Evolutionary conservation across 2,113 vertebrate genomes (phyloP).

Genomic region (Gymnobelideus leadbeateri): DNA sequence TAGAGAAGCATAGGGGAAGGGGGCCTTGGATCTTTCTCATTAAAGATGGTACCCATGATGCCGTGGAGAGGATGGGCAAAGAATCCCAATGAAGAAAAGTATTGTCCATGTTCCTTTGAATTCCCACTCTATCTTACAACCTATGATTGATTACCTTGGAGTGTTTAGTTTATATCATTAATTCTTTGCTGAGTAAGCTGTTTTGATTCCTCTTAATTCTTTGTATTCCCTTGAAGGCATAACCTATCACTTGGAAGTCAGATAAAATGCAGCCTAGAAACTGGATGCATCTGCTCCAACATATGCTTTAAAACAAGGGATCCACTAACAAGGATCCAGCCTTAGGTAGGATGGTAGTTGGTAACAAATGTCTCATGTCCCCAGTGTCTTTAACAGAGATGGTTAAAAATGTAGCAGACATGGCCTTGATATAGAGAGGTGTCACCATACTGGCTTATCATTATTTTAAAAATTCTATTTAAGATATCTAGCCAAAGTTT

Average conservation of each 20-base stretch:
- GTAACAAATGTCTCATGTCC: not conserved
- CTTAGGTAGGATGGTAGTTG: slow-evolving; percentile 17
- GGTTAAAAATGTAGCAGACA: not conserved
- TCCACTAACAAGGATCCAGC: slow-evolving; percentile 28
- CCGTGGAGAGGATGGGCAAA: not conserved
- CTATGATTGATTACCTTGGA: slow-evolving; percentile 60
- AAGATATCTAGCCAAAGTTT: not conserved
- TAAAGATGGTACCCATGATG: slow-evolving; percentile 59
- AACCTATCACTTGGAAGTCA: slow-evolving; percentile 68
- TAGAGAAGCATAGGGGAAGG: not conserved
- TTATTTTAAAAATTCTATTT: slow-evolving; percentile 28
- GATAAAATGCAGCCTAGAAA: slow-evolving; percentile 64
- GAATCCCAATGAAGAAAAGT: slow-evolving; percentile 50
- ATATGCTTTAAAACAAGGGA: not conserved
- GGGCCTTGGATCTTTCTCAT: slow-evolving; percentile 54
- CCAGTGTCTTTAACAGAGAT: slow-evolving; percentile 28
- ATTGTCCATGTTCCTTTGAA: slow-evolving; percentile 26
- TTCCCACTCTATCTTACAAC: slow-evolving; percentile 78
- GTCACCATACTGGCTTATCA: slow-evolving; percentile 18
- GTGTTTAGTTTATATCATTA: slow-evolving; percentile 71
- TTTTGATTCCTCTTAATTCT: slow-evolving; percentile 79
- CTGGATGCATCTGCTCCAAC: not conserved
- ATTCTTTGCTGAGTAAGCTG: slow-evolving; percentile 75
- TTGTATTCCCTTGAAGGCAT: slow-evolving; percentile 62
- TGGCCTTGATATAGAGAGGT: slow-evolving; percentile 25